Conservation (phyloP, 2,113 vertebrate genomes). For the Danio rerio region DNA sequence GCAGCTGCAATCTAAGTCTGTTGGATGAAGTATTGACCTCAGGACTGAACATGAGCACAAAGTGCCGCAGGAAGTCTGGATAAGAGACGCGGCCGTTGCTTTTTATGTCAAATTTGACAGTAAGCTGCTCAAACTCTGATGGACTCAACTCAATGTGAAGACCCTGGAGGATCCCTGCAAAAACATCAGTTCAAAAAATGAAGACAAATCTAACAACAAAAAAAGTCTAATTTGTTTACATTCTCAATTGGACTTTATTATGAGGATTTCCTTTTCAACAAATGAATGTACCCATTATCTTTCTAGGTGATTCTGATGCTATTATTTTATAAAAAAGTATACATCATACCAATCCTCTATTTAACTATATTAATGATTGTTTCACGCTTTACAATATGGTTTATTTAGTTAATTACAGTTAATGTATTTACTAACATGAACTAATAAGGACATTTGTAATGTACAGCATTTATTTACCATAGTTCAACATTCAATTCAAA, state of each 20-base stretch:
- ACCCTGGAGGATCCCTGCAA: conserved; percentile 70
- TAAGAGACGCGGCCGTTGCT: conserved; percentile 71
- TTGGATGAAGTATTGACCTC: conserved; percentile 57
- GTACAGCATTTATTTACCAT: too few relatives aligned
- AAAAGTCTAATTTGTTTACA: not conserved
- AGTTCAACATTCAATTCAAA: too few relatives aligned
- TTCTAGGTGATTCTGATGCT: too few relatives aligned
- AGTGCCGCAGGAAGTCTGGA: conserved; percentile 73
- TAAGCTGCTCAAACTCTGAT: conserved; percentile 72
- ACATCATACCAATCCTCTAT: too few relatives aligned
- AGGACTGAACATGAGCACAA: conserved; percentile 69
- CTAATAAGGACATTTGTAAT: too few relatives aligned
- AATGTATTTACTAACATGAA: too few relatives aligned
- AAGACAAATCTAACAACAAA: too few relatives aligned
- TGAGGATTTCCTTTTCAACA: not conserved
- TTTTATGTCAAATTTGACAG: conserved; percentile 61
- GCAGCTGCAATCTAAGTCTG: conserved; percentile 69
- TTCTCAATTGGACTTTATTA: not conserved
- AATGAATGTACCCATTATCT: not conserved
- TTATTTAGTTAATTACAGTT: too few relatives aligned
- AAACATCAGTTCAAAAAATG: conserved; percentile 2
- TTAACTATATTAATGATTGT: too few relatives aligned
- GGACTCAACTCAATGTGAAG: conserved; percentile 68
- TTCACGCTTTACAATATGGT: too few relatives aligned
- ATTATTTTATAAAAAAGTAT: too few relatives aligned